Conservation (phyloP, 2,797 vertebrate species). For the Acanthiza pusilla region DNA sequence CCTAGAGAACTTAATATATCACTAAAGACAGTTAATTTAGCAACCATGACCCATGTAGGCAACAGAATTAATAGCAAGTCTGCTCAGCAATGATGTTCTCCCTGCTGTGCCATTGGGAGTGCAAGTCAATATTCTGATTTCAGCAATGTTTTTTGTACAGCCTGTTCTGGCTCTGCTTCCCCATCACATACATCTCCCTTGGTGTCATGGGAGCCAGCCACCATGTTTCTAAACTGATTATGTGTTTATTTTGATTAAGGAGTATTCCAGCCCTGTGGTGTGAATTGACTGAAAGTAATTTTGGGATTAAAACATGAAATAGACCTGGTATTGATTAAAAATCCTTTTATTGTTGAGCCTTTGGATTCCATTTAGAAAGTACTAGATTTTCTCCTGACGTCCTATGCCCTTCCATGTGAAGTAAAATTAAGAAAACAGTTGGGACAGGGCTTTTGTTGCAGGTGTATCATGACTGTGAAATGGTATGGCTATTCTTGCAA, state of each 20-base stretch:
- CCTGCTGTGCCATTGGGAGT: not conserved
- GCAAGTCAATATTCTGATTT: conserved; percentile 2
- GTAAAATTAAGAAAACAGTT: not conserved
- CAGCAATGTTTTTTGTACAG: not conserved
- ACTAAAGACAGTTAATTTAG: conserved; percentile 75
- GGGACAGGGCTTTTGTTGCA: not conserved
- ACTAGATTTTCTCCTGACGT: not conserved
- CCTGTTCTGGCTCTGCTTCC: not conserved
- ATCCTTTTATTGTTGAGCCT: not conserved
- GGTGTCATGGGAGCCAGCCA: not conserved
- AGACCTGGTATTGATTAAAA: not conserved
- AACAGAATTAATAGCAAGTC: conserved; percentile 66
- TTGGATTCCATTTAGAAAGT: not conserved
- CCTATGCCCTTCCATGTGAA: not conserved
- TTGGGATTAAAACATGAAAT: not conserved
- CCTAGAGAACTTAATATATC: conserved; percentile 74
- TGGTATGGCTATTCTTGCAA: not conserved
- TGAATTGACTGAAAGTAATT: not conserved
- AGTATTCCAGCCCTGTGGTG: not conserved
- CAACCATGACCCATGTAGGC: conserved; percentile 59
- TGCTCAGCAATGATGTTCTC: conserved; percentile 5
- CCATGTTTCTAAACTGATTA: not conserved
- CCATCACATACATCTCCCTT: not conserved
- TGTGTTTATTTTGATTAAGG: not conserved
- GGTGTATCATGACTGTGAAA: not conserved